phyloP scores from a whole-genome alignment of 2,888 invertebrate species.

The Diplazon laetatorius region DNA sequence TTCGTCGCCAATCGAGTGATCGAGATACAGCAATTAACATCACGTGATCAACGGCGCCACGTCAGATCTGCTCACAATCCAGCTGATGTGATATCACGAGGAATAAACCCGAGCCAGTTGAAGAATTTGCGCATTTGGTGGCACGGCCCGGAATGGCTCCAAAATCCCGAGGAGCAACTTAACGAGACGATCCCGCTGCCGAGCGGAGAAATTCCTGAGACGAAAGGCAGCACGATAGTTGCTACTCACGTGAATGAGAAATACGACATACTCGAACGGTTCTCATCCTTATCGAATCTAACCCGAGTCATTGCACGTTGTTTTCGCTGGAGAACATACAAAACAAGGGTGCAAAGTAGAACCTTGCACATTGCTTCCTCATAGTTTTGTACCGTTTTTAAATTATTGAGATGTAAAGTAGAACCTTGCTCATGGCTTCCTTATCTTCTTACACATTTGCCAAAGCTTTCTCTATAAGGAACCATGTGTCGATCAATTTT shows the following conservation, averaged over 20 bases:
- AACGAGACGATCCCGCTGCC: not conserved
- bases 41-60: not conserved
- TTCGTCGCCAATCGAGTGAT: constrained; percentile 1
- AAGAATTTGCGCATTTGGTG: not conserved
- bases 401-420: no score
- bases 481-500: no score
- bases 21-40: constrained; percentile 8
- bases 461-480: no score
- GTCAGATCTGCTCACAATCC: not conserved
- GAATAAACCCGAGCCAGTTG: not conserved
- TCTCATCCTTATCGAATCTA: no score
- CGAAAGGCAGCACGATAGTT: not conserved
- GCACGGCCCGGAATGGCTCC: not conserved
- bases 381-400: no score
- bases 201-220: not conserved
- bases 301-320: not conserved
- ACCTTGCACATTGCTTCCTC: no score
- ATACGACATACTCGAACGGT: no score
- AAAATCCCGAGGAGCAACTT: not conserved
- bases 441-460: no score
- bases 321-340: not conserved
- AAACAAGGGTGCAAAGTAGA: no score
- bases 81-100: not conserved
- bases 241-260: no score
- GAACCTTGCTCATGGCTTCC: no score